Evolutionary conservation across 2,113 vertebrate species (phyloP).

Genomic region (Herpailurus yagouaroundi): DNA sequence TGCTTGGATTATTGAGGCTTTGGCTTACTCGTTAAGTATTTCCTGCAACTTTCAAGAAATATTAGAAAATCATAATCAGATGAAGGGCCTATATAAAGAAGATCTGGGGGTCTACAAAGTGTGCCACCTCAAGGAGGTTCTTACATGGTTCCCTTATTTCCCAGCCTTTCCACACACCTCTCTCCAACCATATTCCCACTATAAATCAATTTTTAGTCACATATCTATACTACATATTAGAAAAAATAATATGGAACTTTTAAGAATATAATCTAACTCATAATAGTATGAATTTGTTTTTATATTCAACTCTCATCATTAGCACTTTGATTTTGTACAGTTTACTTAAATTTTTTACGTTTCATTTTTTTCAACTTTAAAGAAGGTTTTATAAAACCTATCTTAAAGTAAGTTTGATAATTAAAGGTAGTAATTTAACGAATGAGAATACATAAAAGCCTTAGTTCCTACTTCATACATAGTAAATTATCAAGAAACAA

Average conservation of each 20-base stretch:
- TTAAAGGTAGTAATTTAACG: background rate
- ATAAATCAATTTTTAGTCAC: background rate
- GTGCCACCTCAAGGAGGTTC: background rate
- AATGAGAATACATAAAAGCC: background rate
- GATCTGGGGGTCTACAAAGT: background rate
- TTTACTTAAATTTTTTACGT: background rate
- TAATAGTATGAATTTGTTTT: background rate
- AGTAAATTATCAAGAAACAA: background rate
- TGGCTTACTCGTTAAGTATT: slow-evolving; percentile 10
- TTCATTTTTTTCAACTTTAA: background rate
- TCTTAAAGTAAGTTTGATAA: background rate
- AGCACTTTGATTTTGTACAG: background rate
- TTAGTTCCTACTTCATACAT: background rate
- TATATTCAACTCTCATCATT: background rate
- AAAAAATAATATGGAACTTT: background rate
- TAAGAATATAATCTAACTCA: background rate
- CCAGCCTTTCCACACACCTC: accelerated
- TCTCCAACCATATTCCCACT: background rate
- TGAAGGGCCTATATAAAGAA: background rate
- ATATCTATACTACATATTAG: background rate
- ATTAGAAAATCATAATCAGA: background rate
- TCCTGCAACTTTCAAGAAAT: background rate
- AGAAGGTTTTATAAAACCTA: background rate
- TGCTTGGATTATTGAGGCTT: background rate
- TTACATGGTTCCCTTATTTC: background rate